A percentile compares a stretch with the other conserved stretches of the same genome.
Evolutionary conservation across 2,113 vertebrate species (phyloP).

Genomic region (Clarias batrachus): DNA sequence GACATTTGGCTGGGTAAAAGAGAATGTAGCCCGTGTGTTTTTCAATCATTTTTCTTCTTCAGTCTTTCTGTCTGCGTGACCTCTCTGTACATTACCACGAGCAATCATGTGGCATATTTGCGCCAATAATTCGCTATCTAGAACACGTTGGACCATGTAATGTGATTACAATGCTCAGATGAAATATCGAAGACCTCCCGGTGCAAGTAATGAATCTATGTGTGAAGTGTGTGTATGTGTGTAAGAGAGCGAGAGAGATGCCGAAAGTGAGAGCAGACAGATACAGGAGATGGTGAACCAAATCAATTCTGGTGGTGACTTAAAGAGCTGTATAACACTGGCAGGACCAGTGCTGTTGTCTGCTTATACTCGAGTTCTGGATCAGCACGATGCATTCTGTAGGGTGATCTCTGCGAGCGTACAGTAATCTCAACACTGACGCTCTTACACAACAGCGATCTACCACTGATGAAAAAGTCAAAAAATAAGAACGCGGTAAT

Average conservation of each 20-base stretch:
- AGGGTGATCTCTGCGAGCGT: constrained; percentile 38
- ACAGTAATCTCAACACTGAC: not conserved
- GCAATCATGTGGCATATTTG: constrained; percentile 90
- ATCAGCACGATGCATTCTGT: constrained; percentile 57
- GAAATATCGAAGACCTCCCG: constrained; percentile 88
- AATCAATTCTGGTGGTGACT: constrained; percentile 67
- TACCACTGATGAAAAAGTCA: not conserved
- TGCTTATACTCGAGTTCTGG: constrained; percentile 51
- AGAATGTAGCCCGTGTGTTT: constrained; percentile 57
- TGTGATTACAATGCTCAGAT: constrained; percentile 88
- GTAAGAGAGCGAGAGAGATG: constrained; percentile 32
- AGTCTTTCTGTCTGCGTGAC: constrained; percentile 60
- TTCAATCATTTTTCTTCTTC: constrained; percentile 33
- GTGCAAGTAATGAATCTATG: constrained; percentile 73
- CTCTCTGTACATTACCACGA: constrained; percentile 85
- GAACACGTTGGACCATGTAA: constrained; percentile 88
- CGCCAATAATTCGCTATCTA: constrained; percentile 89
- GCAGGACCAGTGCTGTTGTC: constrained; percentile 59
- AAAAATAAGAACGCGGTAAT: not conserved
- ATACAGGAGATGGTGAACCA: constrained; percentile 60
- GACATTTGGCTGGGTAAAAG: constrained; percentile 43
- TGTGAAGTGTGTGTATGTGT: constrained; percentile 17
- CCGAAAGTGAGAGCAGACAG: constrained; percentile 54
- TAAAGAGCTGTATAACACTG: constrained; percentile 71
- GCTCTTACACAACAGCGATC: not conserved